Evolutionary conservation across 1,140 invertebrate species (phyloP).

Genomic region (Drosophila fuyamai): DNA sequence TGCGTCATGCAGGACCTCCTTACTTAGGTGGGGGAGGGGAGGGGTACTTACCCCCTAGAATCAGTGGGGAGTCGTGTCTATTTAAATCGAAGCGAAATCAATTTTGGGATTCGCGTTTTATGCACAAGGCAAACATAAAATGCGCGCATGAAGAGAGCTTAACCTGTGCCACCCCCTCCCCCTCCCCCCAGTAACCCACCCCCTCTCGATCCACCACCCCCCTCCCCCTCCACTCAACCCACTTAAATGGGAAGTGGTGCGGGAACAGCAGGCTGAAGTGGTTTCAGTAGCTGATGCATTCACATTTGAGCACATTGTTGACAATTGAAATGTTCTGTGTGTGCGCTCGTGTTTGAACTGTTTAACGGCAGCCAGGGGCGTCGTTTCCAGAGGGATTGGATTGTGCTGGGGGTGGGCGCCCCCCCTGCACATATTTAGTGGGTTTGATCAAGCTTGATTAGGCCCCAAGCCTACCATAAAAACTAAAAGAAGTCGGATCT

Average conservation of each 20-base stretch:
- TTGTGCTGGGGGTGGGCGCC: neutral
- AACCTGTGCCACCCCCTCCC: slow-evolving; percentile 1
- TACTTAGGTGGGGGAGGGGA: neutral
- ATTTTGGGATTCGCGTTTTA: slow-evolving; percentile 76
- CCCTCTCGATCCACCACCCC: too few species aligned
- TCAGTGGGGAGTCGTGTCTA: slow-evolving; percentile 56
- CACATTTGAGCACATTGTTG: slow-evolving; percentile 68
- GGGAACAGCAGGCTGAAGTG: slow-evolving; percentile 1
- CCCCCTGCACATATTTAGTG: too few species aligned
- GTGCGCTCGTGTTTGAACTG: slow-evolving; percentile 50
- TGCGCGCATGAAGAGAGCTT: slow-evolving; percentile 69
- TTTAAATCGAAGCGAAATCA: slow-evolving; percentile 79
- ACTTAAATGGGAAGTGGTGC: neutral
- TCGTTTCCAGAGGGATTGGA: neutral
- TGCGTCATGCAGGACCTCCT: slow-evolving; percentile 21
- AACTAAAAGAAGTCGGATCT: too few species aligned
- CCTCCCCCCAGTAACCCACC: neutral
- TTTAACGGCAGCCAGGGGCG: slow-evolving; percentile 18
- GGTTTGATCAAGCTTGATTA: too few species aligned
- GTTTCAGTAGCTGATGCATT: slow-evolving; percentile 70
- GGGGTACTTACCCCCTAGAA: slow-evolving; percentile 5
- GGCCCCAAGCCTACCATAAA: too few species aligned
- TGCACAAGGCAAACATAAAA: slow-evolving; percentile 75
- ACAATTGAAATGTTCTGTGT: slow-evolving; percentile 71
- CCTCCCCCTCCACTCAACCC: neutral